phyloP scores from a whole-genome alignment of 2,113 vertebrate genomes.

The Tragulus kanchil region DNA sequence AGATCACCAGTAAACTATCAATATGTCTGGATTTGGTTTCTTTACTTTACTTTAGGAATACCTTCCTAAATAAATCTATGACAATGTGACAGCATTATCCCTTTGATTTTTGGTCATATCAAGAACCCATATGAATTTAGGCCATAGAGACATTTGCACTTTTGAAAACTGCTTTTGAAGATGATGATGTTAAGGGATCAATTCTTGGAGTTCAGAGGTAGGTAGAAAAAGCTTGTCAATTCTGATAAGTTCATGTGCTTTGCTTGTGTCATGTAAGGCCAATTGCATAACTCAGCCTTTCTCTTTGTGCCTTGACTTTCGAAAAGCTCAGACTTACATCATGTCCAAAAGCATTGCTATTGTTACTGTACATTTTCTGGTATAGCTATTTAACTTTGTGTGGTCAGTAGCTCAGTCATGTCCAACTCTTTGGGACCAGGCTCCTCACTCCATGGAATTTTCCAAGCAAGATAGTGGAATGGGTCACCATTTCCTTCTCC shows the following conservation, averaged over 20 bases:
- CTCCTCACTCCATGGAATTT: too few relatives aligned
- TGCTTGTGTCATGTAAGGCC: neutral
- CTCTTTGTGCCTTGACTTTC: neutral
- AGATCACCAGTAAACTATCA: neutral
- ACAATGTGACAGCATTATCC: neutral
- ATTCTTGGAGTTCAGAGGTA: neutral
- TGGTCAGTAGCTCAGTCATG: too few relatives aligned
- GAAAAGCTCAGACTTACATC: neutral
- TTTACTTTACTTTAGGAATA: conserved; percentile 8
- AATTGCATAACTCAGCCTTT: neutral
- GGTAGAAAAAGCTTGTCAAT: neutral
- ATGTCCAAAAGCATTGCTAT: neutral
- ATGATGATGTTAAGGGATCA: neutral
- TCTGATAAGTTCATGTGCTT: neutral
- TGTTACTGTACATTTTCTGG: neutral
- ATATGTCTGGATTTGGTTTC: neutral
- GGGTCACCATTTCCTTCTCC: too few relatives aligned
- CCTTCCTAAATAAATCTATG: neutral
- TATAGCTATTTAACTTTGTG: neutral
- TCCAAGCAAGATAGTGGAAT: too few relatives aligned
- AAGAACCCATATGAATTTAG: neutral
- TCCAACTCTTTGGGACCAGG: too few relatives aligned
- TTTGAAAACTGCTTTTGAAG: neutral
- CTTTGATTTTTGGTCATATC: neutral
- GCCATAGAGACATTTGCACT: neutral